phyloP scores from a whole-genome alignment of 2,797 vertebrate genomes.

The Alosa sapidissima region DNA sequence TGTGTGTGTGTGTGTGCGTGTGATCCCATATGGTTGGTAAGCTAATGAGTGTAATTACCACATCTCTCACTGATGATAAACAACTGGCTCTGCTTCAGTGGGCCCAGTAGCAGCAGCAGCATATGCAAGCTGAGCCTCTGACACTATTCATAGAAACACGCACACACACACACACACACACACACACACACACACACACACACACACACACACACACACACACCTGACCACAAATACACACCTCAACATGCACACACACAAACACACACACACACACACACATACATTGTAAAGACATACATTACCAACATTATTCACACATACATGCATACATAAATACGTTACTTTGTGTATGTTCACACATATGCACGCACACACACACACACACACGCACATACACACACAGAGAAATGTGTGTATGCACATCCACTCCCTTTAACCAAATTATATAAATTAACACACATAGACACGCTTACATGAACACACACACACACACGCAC shows the following conservation, averaged over 20 bases:
- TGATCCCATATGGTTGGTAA: not conserved
- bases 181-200: not conserved
- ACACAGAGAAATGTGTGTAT: too few species aligned
- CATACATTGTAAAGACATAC: not conserved
- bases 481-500: not conserved
- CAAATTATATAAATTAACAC: not conserved
- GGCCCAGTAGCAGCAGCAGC: not conserved
- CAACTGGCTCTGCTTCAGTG: slow-evolving; percentile 3
- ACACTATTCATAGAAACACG: slow-evolving; percentile 8
- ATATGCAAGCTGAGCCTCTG: not conserved
- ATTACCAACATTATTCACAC: not conserved
- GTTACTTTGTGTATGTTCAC: too few species aligned
- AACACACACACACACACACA: not conserved
- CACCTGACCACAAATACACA: not conserved
- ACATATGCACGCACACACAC: not conserved
- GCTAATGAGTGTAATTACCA: not conserved
- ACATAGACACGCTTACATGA: not conserved
- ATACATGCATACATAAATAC: not conserved
- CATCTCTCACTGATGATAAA: slow-evolving; percentile 34
- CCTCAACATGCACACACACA: not conserved
- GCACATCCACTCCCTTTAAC: too few species aligned
- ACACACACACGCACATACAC: not conserved
- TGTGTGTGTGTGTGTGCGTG: slow-evolving; percentile 42
- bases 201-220: not conserved
- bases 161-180: slow-evolving; percentile 31